phyloP scores from a whole-genome alignment of 2,797 vertebrate genomes.

The Acestrorhynchus altus region DNA sequence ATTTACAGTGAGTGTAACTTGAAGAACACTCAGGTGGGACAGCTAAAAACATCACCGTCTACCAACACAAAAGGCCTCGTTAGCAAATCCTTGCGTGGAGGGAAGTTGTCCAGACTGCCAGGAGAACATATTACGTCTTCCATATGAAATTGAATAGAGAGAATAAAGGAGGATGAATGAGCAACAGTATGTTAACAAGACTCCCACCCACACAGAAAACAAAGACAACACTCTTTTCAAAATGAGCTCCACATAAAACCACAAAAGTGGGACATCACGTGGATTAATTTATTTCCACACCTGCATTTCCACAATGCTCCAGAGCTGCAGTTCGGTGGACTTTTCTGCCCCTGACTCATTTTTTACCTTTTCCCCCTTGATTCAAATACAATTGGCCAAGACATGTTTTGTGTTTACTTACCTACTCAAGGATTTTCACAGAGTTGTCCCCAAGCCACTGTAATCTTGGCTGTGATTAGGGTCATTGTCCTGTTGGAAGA shows the following conservation, averaged over 20 bases:
- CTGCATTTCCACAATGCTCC: constrained; percentile 10
- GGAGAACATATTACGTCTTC: constrained; percentile 12
- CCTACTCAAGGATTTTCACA: too few relatives aligned
- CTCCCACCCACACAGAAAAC: constrained; percentile 28
- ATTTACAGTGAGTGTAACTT: background rate
- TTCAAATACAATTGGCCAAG: background rate
- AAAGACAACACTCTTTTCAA: constrained; percentile 41
- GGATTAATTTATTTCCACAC: constrained; percentile 13
- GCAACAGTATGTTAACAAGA: constrained; percentile 38
- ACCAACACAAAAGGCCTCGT: background rate
- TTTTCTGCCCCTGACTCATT: background rate
- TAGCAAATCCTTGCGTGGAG: constrained; percentile 20
- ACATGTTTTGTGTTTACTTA: background rate
- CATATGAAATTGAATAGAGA: background rate
- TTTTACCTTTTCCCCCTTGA: background rate
- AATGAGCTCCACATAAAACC: constrained; percentile 37
- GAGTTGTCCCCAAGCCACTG: too few relatives aligned
- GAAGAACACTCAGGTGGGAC: background rate
- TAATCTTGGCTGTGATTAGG: too few relatives aligned
- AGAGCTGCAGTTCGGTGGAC: background rate
- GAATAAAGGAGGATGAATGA: constrained; percentile 22
- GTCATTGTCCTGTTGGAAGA: too few relatives aligned
- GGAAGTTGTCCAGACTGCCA: background rate
- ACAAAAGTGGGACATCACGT: constrained; percentile 65
- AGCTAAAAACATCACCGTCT: background rate